phyloP scores from a whole-genome alignment of 2,113 vertebrate genomes.

The Oplegnathus fasciatus region DNA sequence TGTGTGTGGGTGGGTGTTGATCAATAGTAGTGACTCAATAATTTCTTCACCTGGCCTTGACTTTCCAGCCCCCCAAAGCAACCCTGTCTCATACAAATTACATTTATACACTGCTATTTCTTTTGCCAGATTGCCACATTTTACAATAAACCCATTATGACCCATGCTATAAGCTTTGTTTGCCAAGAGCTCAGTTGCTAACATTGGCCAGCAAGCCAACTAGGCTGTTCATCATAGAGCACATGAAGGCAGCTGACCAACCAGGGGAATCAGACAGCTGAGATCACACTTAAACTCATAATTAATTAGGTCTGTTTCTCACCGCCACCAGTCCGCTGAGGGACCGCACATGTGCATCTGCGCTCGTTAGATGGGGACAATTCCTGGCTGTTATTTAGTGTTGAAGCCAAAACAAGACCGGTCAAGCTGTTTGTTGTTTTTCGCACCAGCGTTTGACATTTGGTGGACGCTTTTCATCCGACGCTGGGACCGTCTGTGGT shows the following conservation, averaged over 20 bases:
- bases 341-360: conserved; percentile 33
- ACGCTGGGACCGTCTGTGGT: conserved; percentile 20
- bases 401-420: conserved; percentile 50
- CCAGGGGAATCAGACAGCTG: conserved; percentile 54
- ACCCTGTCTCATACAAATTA: background rate
- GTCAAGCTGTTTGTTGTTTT: conserved; percentile 67
- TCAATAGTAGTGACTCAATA: conserved; percentile 69
- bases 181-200: conserved; percentile 25
- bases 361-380: conserved; percentile 18
- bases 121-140: background rate
- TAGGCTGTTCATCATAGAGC: conserved; percentile 18
- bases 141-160: background rate
- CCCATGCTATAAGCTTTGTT: background rate
- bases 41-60: conserved; percentile 53
- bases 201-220: conserved; percentile 4
- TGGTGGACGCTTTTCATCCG: conserved; percentile 51
- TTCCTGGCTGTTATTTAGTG: conserved; percentile 25
- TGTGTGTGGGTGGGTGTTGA: conserved; percentile 42
- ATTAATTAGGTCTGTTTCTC: conserved; percentile 58
- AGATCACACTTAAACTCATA: conserved; percentile 56
- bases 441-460: conserved; percentile 63
- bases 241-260: conserved; percentile 47
- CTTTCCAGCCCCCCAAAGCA: background rate
- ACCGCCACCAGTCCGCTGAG: conserved; percentile 26
- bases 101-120: background rate